Conservation (phyloP, 2,888 invertebrate genomes). For the Polia nebulosa region DNA sequence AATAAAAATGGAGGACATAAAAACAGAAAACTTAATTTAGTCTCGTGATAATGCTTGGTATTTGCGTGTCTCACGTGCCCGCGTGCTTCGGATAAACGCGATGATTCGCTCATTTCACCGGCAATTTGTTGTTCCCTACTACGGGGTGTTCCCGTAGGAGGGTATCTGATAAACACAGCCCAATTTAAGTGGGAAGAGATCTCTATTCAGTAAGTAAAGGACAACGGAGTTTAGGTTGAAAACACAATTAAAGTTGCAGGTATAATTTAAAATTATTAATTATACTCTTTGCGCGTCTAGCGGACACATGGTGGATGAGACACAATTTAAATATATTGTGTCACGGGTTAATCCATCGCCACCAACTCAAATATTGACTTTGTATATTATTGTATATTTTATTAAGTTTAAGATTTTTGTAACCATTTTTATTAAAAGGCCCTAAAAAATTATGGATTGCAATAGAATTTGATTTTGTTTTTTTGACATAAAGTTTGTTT, state of each 20-base stretch:
- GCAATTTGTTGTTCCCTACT: conserved; percentile 56
- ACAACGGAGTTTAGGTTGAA: neutral
- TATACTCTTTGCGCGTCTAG: too few relatives aligned
- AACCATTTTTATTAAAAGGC: too few relatives aligned
- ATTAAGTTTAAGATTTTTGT: too few relatives aligned
- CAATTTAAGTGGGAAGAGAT: conserved; percentile 62
- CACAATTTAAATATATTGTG: too few relatives aligned
- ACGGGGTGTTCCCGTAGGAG: conserved; percentile 66
- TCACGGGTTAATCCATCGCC: too few relatives aligned
- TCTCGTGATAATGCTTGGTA: conserved; percentile 45
- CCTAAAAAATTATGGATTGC: too few relatives aligned
- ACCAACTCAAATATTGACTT: too few relatives aligned
- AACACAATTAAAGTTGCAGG: neutral
- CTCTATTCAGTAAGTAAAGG: conserved; percentile 49
- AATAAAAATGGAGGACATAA: conserved; percentile 39
- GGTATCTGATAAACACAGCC: conserved; percentile 68
- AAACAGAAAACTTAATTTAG: conserved; percentile 50
- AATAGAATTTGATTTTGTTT: too few relatives aligned
- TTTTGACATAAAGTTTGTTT: too few relatives aligned
- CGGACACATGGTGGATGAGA: too few relatives aligned
- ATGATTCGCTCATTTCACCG: conserved; percentile 60
- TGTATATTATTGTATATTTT: too few relatives aligned
- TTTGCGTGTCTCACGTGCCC: conserved; percentile 63
- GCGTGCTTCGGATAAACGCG: conserved; percentile 37
- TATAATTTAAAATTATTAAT: too few relatives aligned